Evolutionary conservation across 2,113 vertebrate species (phyloP), one percentile per base, ranked within the genome.

Genomic region (Muntiacus reevesi): DNA sequence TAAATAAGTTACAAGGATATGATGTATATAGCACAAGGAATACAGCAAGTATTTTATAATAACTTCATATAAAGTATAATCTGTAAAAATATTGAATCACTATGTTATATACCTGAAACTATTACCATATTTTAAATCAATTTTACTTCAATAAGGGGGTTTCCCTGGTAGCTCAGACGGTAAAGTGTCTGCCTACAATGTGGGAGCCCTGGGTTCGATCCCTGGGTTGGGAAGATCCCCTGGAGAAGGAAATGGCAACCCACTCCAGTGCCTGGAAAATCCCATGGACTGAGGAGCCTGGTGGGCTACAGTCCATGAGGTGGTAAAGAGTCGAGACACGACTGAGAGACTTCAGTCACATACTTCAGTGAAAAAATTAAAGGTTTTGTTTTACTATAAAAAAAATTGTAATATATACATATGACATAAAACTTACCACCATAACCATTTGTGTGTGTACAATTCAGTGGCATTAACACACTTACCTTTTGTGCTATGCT

Each of bases 131-230:
- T 71, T 36, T 36, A 36, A 71, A 9, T 12, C 64, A 71, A 23
- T 36, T 71, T 36, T 71, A 36, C n/a, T 36, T 71, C n/a, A 36
- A 12, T 23, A 5, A 71, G 64, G 64, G 62, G 64, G n/a, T n/a
- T 71, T 71, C 17, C 64, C 64, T 71, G n/a, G 19, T 36, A 36
- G 64, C n/a, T 71, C n/a, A 71, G 64, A n/a, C 0, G 2, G n/a
- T 36, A 36, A 71, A 71, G n/a, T 2, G 0, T 71, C 64, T 71
- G n/a, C 64, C n/a, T 71, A 36, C 17, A 36, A 23, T 36, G n/a
- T 2, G 4, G 7, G 16, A 64, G 62, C n/a, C 62, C 62, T 2
- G 0, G n/a, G n/a, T 36, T 71, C 36, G 9, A 71, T 36, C n/a
- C 9, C 64, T 71, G n/a, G 64, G n/a, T 36, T 0, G 1, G n/a